Evolutionary conservation across 2,797 vertebrate genomes (phyloP).

Genomic region (Cyprinodon diabolis): DNA sequence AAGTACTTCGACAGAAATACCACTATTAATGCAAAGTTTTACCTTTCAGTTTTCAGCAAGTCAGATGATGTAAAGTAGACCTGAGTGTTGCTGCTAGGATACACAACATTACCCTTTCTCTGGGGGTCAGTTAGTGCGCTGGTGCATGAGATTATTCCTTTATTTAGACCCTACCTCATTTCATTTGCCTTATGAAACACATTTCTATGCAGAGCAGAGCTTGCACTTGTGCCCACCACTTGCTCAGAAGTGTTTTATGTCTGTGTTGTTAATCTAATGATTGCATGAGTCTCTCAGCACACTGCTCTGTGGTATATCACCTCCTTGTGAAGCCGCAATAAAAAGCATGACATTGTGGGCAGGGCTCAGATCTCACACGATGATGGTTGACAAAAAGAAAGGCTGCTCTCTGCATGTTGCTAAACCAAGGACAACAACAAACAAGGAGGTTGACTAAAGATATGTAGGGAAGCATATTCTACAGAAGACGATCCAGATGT

Average conservation of each 20-base stretch:
- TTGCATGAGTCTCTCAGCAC: conserved; percentile 49
- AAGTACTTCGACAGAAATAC: neutral
- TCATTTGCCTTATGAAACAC: conserved; percentile 52
- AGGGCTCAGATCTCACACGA: conserved; percentile 70
- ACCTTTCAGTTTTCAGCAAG: neutral
- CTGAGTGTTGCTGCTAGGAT: conserved; percentile 30
- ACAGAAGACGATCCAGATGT: neutral
- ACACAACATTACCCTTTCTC: conserved; percentile 8
- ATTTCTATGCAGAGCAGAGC: conserved; percentile 23
- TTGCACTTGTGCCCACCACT: conserved; percentile 29
- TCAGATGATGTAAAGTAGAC: conserved; percentile 14
- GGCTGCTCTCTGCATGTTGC: conserved; percentile 13
- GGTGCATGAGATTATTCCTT: conserved; percentile 41
- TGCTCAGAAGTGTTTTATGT: conserved; percentile 62
- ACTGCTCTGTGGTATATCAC: conserved; percentile 51
- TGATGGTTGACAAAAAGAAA: conserved; percentile 29
- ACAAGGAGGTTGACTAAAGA: conserved; percentile 53
- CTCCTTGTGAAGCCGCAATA: conserved; percentile 62
- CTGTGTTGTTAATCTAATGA: conserved; percentile 68
- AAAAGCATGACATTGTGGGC: conserved; percentile 65
- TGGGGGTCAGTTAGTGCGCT: conserved; percentile 42
- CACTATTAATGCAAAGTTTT: neutral
- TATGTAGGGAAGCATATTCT: conserved; percentile 24
- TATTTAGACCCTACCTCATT: conserved; percentile 44
- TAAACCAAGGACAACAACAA: conserved; percentile 34